Evolutionary conservation across 2,888 invertebrate species (phyloP), one percentile per base, ranked within the genome.

Genomic region (Erpobdella octoculata): DNA sequence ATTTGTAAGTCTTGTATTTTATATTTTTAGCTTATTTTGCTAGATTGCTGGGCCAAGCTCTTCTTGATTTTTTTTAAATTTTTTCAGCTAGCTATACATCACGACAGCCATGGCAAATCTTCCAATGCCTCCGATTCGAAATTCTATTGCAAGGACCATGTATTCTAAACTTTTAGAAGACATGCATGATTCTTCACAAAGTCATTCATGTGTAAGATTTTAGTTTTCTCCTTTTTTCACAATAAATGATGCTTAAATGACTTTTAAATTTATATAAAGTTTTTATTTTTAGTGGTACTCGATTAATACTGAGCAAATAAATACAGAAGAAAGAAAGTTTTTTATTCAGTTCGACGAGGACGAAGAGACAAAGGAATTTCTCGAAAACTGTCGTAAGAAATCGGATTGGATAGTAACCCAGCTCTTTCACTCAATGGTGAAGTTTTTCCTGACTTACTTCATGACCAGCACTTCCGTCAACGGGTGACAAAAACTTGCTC

Each of bases 381-480:
- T 92, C 66, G 86, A 88, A 71, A 84, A 86, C 70, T 90, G 91
- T 77, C 87, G 88, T 76, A 89, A 90, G 77, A 90, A 91, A 82
- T 90, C 91, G 2, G 90, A 91, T 78, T 90, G 90, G 87, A 84
- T 95, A 72, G 89, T 92, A 84, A 88, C 91, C 35, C 93, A 97
- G 84, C 86, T 94, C 74, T 93, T 91, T 89, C 92, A 95, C 84
- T 88, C 91, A 46, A 78, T 96, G 46, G 91, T 91, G 21, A 89
- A 90, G 78, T 87, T 90, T n/a, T 84, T 95, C 53, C 87, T 96
- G 28, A 89, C 90, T 75, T 88, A 90, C 85, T 93, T 96, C 85
- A 90, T 95, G 89, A 91, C 93, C 37, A 90, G 91, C 82, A 97
- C 96, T 1, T 93, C 93, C 78, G 91, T 94, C 76, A 97, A 96